These are phyloP conservation scores for Furcifer pardalis DNA, from an alignment of 2,797 vertebrate genomes.

Conservation along the genomic window DNA sequence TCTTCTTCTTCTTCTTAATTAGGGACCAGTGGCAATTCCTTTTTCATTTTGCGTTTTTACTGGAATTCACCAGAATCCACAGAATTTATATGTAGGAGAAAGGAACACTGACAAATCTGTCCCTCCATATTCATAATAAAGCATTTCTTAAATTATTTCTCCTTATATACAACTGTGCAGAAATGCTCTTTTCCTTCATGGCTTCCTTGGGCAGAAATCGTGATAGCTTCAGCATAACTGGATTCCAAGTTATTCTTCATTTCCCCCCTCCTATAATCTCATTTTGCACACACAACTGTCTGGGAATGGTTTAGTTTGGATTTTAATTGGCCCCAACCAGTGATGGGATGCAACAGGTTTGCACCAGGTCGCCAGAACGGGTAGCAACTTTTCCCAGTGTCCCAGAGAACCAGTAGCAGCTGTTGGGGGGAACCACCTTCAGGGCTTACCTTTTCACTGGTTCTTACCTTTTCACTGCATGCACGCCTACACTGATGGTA, in stretches of 20 bases:
- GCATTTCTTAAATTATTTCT: no score
- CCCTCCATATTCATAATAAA: background rate
- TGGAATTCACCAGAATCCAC: background rate
- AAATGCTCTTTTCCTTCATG: background rate
- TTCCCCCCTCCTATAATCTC: background rate
- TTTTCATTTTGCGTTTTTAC: background rate
- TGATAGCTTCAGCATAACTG: background rate
- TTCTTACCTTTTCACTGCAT: no score
- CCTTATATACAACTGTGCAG: background rate
- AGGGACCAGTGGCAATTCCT: no score
- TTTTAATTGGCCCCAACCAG: background rate
- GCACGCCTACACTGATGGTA: no score
- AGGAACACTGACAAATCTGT: background rate
- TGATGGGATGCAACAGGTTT: no score
- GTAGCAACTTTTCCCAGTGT: no score
- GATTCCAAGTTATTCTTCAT: background rate
- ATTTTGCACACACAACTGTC: background rate
- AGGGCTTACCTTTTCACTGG: no score
- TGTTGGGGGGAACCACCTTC: no score
- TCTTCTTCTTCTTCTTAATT: background rate
- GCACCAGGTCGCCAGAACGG: no score
- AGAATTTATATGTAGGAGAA: background rate
- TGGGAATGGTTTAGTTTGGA: background rate
- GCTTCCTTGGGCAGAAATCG: background rate
- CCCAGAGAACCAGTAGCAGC: no score